A percentile compares a stretch with the other conserved stretches of the same genome.
Conservation (phyloP, 2,888 invertebrate genomes). For the Ophion costatus region DNA sequence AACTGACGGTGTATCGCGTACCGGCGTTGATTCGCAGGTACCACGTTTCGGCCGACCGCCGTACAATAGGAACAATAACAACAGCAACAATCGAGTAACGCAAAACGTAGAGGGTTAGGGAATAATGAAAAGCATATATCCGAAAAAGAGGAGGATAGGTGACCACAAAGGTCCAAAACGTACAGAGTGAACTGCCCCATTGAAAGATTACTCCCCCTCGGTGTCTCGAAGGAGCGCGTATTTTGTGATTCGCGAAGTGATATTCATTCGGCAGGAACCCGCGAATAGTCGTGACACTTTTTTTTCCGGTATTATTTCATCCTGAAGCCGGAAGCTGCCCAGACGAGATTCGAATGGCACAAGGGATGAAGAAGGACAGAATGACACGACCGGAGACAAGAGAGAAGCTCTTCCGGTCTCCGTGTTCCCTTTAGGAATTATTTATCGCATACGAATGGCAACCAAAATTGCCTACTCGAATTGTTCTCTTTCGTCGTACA, state of each 20-base stretch:
- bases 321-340: slow-evolving; percentile 78
- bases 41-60: background rate
- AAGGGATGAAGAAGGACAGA: slow-evolving; percentile 21
- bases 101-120: slow-evolving; percentile 1
- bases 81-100: slow-evolving; percentile 36
- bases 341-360: slow-evolving; percentile 75
- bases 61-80: slow-evolving; percentile 43
- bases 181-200: slow-evolving; percentile 42
- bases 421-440: background rate
- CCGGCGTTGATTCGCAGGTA: slow-evolving; percentile 36
- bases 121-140: slow-evolving; percentile 38
- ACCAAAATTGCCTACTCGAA: background rate
- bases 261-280: slow-evolving; percentile 45
- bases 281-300: slow-evolving; percentile 44
- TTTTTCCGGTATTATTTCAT: slow-evolving; percentile 73
- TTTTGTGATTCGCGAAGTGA: slow-evolving; percentile 58
- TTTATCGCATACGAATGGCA: background rate
- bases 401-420: slow-evolving; percentile 58
- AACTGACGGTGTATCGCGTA: slow-evolving; percentile 1
- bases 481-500: background rate
- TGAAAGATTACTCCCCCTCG: slow-evolving; percentile 39
- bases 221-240: slow-evolving; percentile 9
- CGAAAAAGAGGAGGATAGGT: slow-evolving; percentile 12
- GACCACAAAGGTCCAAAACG: slow-evolving; percentile 3
- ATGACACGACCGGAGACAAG: slow-evolving; percentile 34